Base-by-base conservation (phyloP, 35 echinoderm and acorn worm species). In the Strongylocentrotus purpuratus region DNA sequence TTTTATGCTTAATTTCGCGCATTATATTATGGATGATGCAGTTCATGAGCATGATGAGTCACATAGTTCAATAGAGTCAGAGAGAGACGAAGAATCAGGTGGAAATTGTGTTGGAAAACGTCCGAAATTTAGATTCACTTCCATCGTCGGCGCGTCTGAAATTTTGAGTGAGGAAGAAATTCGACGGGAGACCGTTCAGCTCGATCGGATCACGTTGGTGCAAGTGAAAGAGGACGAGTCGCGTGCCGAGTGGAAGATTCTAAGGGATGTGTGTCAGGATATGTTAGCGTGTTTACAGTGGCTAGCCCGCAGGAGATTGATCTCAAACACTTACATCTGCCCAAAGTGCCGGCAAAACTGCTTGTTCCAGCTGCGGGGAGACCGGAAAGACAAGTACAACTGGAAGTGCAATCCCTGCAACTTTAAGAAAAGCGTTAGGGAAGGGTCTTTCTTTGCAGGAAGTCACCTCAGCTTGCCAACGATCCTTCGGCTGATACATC, bases 401-500 rank as follows among this genome's bases (percentile, higher is more conserved):
- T 89, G 87, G 87, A 89, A 31, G 33, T 89, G 87, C 87, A 41
- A 46, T 33, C 33, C 33, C 7, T 89, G 87, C 45, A 41, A 33
- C 33, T 89, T 89, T 9, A 89, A 89, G 87, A 89, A 89, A 20
- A 89, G 87, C 25, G 5, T 89, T 2, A 33, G 87, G 2, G 87
- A 89, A 46, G 87, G 87, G 87, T 89, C 87, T 5, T 89, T 89
- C 31, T 89, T 89, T 46, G 87, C 87, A 35, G 87, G 87, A 33
- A 89, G 87, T 89, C 87, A 89, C 31, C 87, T 89, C 13, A 89
- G 87, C 25, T 46, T 89, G 45, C 87, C 87, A 46, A 89, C 87
- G 13, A 89, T 89, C 33, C 87, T 89, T 25, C 87, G 41, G 32
- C 45, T 89, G 5, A 89, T 89, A 7, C 12, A 89, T 46, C 20